phyloP scores from a whole-genome alignment of 2,113 vertebrate genomes.

The Amphiprion ocellaris region DNA sequence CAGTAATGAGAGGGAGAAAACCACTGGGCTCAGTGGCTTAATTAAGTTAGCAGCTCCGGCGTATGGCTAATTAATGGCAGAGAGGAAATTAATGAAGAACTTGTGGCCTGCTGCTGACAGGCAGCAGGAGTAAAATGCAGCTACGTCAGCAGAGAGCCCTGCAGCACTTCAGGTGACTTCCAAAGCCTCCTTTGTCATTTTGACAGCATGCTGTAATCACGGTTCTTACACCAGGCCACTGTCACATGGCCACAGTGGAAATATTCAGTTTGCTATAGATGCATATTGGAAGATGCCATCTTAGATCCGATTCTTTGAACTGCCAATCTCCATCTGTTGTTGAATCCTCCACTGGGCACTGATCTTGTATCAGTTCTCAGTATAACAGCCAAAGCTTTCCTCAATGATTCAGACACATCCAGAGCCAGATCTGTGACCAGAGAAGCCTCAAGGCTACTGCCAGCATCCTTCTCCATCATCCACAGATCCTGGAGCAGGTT shows the following conservation, averaged over 20 bases:
- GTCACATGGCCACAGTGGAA: constrained; percentile 24
- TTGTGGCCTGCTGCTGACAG: constrained; percentile 69
- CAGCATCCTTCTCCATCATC: constrained; percentile 55
- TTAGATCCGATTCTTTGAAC: constrained; percentile 37
- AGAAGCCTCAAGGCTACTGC: constrained; percentile 60
- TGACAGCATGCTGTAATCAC: constrained; percentile 52
- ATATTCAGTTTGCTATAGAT: constrained; percentile 21
- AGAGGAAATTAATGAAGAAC: constrained; percentile 76
- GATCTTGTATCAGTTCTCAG: constrained; percentile 44
- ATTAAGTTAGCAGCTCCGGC: constrained; percentile 74
- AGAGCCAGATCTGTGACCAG: constrained; percentile 62
- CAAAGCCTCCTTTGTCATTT: constrained; percentile 69
- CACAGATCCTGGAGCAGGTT: constrained; percentile 54
- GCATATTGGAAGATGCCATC: constrained; percentile 33
- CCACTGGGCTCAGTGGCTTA: constrained; percentile 66
- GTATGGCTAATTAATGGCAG: constrained; percentile 79
- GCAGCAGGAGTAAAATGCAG: constrained; percentile 70
- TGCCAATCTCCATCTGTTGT: constrained; percentile 47
- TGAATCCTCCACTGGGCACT: constrained; percentile 44
- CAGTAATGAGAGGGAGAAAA: constrained; percentile 70
- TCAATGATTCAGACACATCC: constrained; percentile 44
- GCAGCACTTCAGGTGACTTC: constrained; percentile 70
- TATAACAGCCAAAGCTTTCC: constrained; percentile 53
- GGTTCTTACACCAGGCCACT: constrained; percentile 47
- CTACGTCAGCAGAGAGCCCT: constrained; percentile 67